Evolutionary conservation across 2,888 invertebrate species (phyloP).

Genomic region (Noctua janthina): DNA sequence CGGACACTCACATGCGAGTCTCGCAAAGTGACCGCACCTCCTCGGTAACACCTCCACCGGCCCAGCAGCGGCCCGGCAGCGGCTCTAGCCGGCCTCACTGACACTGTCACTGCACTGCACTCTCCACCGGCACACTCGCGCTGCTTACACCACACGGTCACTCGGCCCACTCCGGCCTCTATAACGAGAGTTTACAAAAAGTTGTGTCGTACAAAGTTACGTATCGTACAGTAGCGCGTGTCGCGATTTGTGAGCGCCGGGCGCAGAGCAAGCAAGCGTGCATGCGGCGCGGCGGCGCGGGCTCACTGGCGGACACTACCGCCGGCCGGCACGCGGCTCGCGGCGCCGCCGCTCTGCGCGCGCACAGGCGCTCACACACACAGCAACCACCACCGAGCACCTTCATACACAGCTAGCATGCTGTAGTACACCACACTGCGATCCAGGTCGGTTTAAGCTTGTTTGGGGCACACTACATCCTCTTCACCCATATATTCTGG

Average conservation of each 20-base stretch:
- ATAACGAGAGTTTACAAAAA: constrained; percentile 12
- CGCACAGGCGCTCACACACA: constrained; percentile 12
- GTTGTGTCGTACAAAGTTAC: constrained; percentile 44
- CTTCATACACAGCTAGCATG: not conserved
- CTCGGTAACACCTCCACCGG: not conserved
- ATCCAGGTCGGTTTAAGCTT: not conserved
- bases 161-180: not conserved
- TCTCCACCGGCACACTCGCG: constrained; percentile 14
- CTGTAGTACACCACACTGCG: constrained; percentile 15
- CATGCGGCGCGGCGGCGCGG: constrained; percentile 32
- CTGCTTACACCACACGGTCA: not conserved
- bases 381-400: not conserved
- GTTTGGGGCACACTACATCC: not conserved
- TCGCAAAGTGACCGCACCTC: not conserved
- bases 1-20: constrained; percentile 40
- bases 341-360: constrained; percentile 21
- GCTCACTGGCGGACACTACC: constrained; percentile 25
- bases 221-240: constrained; percentile 9
- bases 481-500: not conserved
- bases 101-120: constrained; percentile 47
- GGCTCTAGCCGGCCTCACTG: constrained; percentile 17
- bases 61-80: not conserved
- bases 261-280: not conserved
- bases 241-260: constrained; percentile 7
- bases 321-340: not conserved